These are phyloP conservation scores for Ceratina calcarata DNA, from an alignment of 1,140 invertebrate genomes.

Conservation along the genomic window DNA sequence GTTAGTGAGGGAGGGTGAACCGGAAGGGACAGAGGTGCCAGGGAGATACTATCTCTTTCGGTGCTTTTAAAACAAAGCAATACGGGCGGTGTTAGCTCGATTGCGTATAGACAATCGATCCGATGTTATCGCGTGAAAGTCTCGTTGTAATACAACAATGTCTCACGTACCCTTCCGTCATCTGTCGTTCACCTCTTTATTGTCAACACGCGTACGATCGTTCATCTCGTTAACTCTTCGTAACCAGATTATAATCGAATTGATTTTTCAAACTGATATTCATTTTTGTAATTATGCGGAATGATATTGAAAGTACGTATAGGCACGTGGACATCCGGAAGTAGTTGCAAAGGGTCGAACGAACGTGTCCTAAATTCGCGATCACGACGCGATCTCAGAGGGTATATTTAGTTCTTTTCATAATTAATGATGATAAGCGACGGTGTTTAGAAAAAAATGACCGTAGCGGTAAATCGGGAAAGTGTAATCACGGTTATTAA, in stretches of 20 bases:
- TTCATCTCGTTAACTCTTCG: background rate
- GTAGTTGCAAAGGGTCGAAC: too few relatives aligned
- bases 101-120: conserved; percentile 60
- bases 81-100: conserved; percentile 44
- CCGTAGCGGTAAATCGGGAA: too few relatives aligned
- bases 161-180: background rate
- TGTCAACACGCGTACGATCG: background rate
- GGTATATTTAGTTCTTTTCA: too few relatives aligned
- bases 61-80: conserved; percentile 38
- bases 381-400: too few relatives aligned
- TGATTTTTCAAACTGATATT: too few relatives aligned
- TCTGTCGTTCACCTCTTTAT: conserved; percentile 7
- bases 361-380: too few relatives aligned
- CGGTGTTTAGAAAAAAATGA: too few relatives aligned
- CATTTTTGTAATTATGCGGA: too few relatives aligned
- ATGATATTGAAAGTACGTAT: too few relatives aligned
- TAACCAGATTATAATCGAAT: too few relatives aligned
- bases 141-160: background rate
- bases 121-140: conserved; percentile 39
- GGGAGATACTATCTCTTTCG: conserved; percentile 12
- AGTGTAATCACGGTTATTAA: background rate
- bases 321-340: too few relatives aligned
- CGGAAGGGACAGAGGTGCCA: background rate
- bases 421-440: too few relatives aligned
- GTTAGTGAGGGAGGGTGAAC: background rate